Evolutionary conservation across 1,140 invertebrate genomes (phyloP).

Genomic region (Helicoverpa armigera): DNA sequence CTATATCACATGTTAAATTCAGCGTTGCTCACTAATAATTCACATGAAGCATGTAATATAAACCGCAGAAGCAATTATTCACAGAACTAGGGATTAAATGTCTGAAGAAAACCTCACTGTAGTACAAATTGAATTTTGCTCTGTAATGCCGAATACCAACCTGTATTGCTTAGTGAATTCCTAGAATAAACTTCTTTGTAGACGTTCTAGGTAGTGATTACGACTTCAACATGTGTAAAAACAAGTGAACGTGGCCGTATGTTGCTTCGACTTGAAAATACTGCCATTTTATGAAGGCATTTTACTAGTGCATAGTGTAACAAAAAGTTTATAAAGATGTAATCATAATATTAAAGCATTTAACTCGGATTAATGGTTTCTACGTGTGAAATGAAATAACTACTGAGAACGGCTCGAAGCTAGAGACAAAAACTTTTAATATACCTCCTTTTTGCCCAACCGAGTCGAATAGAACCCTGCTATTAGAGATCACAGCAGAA

Average conservation of each 20-base stretch:
- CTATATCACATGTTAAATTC: background rate
- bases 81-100: background rate
- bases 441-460: no score
- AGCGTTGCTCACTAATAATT: background rate
- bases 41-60: background rate
- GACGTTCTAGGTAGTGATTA: background rate
- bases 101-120: background rate
- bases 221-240: background rate
- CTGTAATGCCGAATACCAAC: background rate
- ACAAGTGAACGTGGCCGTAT: no score
- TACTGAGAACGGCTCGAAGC: no score
- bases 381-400: background rate
- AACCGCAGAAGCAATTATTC: background rate
- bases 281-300: no score
- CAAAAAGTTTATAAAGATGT: no score
- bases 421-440: no score
- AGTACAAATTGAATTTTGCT: background rate
- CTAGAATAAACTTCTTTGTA: background rate
- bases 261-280: no score
- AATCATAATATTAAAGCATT: no score
- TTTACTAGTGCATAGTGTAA: no score
- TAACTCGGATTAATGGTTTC: no score
- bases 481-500: background rate
- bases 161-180: background rate
- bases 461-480: background rate